Evolutionary conservation across 2,113 vertebrate genomes (phyloP).

Genomic region (Dasypus novemcinctus): DNA sequence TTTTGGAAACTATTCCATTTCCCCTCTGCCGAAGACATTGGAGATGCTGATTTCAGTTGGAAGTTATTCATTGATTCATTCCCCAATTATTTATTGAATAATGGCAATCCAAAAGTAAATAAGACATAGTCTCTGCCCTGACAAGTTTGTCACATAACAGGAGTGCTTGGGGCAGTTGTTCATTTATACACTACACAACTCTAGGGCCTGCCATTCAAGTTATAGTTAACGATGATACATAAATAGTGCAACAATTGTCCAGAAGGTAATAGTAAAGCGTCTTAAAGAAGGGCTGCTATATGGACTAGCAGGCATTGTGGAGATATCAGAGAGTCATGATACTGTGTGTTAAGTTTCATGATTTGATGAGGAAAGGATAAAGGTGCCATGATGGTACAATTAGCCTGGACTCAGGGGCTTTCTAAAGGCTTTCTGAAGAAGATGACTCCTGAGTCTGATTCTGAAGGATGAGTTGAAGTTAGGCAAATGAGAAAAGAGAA

Average conservation of each 20-base stretch:
- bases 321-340: too few relatives aligned
- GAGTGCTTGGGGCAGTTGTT: background rate
- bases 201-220: background rate
- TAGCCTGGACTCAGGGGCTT: background rate
- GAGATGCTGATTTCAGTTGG: background rate
- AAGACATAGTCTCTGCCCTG: background rate
- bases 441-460: background rate
- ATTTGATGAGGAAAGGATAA: background rate
- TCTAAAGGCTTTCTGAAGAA: background rate
- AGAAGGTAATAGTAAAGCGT: background rate
- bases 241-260: background rate
- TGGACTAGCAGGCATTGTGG: background rate
- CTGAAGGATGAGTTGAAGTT: background rate
- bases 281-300: background rate
- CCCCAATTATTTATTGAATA: background rate
- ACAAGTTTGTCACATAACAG: background rate
- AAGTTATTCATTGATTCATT: background rate
- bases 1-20: background rate
- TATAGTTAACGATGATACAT: background rate
- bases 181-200: background rate
- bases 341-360: background rate
- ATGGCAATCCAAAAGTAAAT: background rate
- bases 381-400: background rate
- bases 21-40: background rate
- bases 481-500: background rate